Evolutionary conservation across 2,888 invertebrate genomes (phyloP).

Genomic region (Opisthograptis luteolata): DNA sequence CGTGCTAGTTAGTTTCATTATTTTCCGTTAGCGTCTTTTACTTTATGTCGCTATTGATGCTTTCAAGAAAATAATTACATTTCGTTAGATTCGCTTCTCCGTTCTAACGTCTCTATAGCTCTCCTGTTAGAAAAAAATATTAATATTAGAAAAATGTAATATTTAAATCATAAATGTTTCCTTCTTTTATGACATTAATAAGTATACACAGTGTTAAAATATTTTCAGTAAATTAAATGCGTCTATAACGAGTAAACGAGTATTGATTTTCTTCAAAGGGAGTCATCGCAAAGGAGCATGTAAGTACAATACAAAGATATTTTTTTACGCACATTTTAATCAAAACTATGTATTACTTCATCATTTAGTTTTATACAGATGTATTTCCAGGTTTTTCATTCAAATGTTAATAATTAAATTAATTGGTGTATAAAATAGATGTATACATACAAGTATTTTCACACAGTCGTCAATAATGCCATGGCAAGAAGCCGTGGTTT

Average conservation of each 20-base stretch:
- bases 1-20: conserved; percentile 16
- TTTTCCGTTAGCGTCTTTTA: conserved; percentile 24
- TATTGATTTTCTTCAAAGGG: conserved; percentile 1
- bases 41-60: not conserved
- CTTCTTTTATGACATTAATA: too few species aligned
- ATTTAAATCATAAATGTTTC: too few species aligned
- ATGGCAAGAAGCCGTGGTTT: not conserved
- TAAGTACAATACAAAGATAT: not conserved
- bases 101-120: not conserved
- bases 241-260: too few species aligned
- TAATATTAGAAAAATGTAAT: too few species aligned
- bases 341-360: too few species aligned
- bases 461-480: not conserved
- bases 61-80: not conserved
- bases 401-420: too few species aligned
- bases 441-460: not conserved
- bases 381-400: too few species aligned
- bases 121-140: not conserved
- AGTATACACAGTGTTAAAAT: too few species aligned
- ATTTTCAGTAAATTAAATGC: too few species aligned
- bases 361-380: too few species aligned
- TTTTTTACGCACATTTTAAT: not conserved
- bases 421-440: too few species aligned
- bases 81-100: not conserved
- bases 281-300: not conserved